Percentiles rank a stretch among this genome's conserved stretches.
These are phyloP conservation scores for Andrena bicolor DNA, from an alignment of 2,888 invertebrate species.

Conservation along the genomic window DNA sequence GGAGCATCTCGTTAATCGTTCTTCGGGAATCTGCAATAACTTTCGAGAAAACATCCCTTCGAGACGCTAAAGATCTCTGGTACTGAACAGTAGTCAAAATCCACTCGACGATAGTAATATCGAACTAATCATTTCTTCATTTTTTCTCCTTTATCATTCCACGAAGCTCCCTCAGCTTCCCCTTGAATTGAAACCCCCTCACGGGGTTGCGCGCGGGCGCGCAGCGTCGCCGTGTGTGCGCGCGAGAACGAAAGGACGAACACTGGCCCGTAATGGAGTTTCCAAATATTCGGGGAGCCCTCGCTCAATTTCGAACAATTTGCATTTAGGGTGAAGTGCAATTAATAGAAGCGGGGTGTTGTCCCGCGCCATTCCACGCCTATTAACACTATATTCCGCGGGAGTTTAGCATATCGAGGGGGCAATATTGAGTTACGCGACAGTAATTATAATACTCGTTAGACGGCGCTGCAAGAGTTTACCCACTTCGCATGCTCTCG, in stretches of 20 bases:
- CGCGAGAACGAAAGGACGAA: slow-evolving; percentile 80
- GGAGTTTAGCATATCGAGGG: slow-evolving; percentile 80
- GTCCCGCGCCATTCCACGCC: slow-evolving; percentile 83
- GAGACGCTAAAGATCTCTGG: slow-evolving; percentile 1
- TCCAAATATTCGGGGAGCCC: slow-evolving; percentile 85
- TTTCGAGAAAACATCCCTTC: background rate
- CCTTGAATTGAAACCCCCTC: slow-evolving; percentile 55
- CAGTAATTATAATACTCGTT: slow-evolving; percentile 84
- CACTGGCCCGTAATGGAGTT: slow-evolving; percentile 84
- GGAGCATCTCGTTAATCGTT: background rate
- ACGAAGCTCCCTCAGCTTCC: slow-evolving; percentile 41
- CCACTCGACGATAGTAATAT: background rate
- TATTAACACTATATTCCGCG: slow-evolving; percentile 84
- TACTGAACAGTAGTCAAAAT: background rate
- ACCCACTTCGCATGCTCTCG: slow-evolving; percentile 68
- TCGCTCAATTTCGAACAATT: slow-evolving; percentile 85
- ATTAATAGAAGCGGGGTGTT: slow-evolving; percentile 84
- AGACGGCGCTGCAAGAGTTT: slow-evolving; percentile 81
- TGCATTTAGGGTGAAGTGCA: slow-evolving; percentile 85
- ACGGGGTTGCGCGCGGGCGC: slow-evolving; percentile 6
- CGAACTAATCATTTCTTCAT: background rate
- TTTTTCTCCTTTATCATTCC: background rate
- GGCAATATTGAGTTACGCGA: slow-evolving; percentile 83
- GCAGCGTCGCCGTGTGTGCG: slow-evolving; percentile 4
- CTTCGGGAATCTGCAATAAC: background rate